Conservation (phyloP, 1,140 invertebrate genomes). For the Trinorchestia longiramus region DNA sequence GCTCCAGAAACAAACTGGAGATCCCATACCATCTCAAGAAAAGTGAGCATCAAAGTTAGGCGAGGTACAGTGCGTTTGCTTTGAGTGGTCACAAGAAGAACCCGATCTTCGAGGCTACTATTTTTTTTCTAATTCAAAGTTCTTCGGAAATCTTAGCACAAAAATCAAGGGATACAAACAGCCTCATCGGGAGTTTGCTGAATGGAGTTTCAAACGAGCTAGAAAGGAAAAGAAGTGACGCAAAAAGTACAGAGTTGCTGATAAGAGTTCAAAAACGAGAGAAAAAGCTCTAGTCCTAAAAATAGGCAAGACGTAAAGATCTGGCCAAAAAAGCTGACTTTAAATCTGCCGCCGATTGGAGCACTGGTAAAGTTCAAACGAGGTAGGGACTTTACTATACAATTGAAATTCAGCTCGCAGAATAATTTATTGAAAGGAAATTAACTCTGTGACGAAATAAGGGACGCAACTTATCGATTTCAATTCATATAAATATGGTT, state of each 20-base stretch:
- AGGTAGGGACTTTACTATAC: background rate
- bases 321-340: background rate
- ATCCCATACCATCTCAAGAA: background rate
- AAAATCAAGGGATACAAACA: conserved; percentile 21
- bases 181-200: conserved; percentile 26
- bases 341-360: background rate
- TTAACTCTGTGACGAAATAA: background rate
- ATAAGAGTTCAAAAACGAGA: background rate
- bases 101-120: background rate
- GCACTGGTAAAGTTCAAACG: background rate
- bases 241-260: conserved; percentile 4
- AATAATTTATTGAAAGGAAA: background rate
- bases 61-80: background rate
- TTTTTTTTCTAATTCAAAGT: conserved; percentile 41
- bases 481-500: too few relatives aligned
- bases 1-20: background rate
- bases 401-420: background rate
- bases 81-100: conserved; percentile 13
- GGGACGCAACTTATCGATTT: too few relatives aligned
- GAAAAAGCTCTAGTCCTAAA: background rate
- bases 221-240: conserved; percentile 3
- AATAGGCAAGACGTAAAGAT: background rate
- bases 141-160: background rate
- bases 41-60: background rate
- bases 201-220: conserved; percentile 18